Conservation (phyloP, 2,113 vertebrate genomes). For the Poeciliopsis turrubarensis region DNA sequence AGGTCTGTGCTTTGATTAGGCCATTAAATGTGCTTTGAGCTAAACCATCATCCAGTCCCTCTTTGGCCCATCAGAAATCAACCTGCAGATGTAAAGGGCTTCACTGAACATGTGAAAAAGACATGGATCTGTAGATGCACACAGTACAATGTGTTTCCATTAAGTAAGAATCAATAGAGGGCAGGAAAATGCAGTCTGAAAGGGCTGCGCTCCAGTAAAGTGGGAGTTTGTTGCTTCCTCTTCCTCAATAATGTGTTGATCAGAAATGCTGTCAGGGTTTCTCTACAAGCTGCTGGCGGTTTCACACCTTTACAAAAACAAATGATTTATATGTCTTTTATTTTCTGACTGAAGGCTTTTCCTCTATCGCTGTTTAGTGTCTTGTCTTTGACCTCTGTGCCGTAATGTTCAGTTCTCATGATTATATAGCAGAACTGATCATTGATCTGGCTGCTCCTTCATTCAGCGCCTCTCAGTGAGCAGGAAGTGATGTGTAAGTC, state of each 20-base stretch:
- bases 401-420: not conserved
- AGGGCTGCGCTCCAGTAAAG: constrained; percentile 23
- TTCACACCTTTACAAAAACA: not conserved
- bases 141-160: constrained; percentile 39
- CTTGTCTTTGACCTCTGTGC: not conserved
- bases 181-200: constrained; percentile 25
- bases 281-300: not conserved
- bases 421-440: not conserved
- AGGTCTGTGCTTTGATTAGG: too few species aligned
- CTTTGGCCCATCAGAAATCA: constrained; percentile 33
- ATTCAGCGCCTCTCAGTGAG: constrained; percentile 17
- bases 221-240: not conserved
- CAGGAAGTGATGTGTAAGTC: constrained; percentile 40
- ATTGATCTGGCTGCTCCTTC: not conserved
- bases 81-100: constrained; percentile 55
- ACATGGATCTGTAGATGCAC: constrained; percentile 46
- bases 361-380: not conserved
- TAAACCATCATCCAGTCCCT: constrained; percentile 3
- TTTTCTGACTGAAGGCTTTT: not conserved
- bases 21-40: too few species aligned
- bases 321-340: not conserved
- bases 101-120: constrained; percentile 50
- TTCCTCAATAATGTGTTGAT: not conserved
- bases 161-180: constrained; percentile 16
- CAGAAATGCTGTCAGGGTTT: not conserved